A percentile compares a stretch with the other conserved stretches of the same genome.
Conservation (phyloP, 2,113 vertebrate genomes). For the Podarcis raffonei region DNA sequence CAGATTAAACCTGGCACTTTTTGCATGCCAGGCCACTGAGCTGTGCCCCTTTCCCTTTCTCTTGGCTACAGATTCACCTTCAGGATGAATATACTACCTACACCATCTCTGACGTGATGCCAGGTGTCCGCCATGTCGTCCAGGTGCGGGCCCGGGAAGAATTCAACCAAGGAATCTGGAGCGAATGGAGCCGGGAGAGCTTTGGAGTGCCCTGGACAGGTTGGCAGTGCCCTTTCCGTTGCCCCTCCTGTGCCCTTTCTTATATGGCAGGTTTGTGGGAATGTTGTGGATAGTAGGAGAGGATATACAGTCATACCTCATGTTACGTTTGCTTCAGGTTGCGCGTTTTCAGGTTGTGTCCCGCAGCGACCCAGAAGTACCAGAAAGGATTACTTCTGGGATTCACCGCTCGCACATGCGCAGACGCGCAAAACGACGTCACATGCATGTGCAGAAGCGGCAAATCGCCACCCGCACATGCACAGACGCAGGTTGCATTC, state of each 20-base stretch:
- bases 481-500: too few relatives aligned
- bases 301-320: too few relatives aligned
- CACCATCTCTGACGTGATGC: conserved; percentile 62
- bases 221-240: neutral
- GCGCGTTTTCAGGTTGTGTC: too few relatives aligned
- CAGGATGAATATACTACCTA: neutral
- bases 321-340: too few relatives aligned
- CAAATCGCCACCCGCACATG: too few relatives aligned
- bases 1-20: neutral
- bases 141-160: conserved; percentile 76
- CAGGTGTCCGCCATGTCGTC: conserved; percentile 44
- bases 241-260: neutral
- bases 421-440: too few relatives aligned
- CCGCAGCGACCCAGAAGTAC: too few relatives aligned
- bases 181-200: conserved; percentile 73
- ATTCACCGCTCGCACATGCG: too few relatives aligned
- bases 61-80: conserved; percentile 47
- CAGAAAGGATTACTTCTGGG: too few relatives aligned
- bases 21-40: neutral
- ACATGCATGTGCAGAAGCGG: too few relatives aligned
- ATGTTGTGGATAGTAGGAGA: too few relatives aligned
- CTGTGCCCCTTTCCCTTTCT: rapidly evolving
- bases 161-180: conserved; percentile 65
- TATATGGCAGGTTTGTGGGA: too few relatives aligned
- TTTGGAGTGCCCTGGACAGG: conserved; percentile 75